Evolutionary conservation across 2,888 invertebrate genomes (phyloP).

Genomic region (Trissolcus brochymenae): DNA sequence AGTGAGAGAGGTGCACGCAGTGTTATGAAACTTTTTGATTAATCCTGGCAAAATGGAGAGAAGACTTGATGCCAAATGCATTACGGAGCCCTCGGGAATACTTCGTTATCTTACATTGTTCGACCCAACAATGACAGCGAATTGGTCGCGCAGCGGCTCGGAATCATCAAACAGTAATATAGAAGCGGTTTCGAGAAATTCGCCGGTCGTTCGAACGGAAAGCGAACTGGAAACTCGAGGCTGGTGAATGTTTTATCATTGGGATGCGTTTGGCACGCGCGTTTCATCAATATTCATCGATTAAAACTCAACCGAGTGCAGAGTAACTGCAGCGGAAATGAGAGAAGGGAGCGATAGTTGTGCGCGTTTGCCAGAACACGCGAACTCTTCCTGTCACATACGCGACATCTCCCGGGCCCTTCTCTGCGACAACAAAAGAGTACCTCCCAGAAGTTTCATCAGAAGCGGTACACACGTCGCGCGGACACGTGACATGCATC

Average conservation of each 20-base stretch:
- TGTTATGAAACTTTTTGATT: slow-evolving; percentile 58
- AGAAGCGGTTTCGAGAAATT: slow-evolving; percentile 20
- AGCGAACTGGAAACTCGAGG: slow-evolving; percentile 7
- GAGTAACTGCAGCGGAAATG: slow-evolving; percentile 28
- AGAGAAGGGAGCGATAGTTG: slow-evolving; percentile 10
- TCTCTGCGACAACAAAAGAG: slow-evolving; percentile 56
- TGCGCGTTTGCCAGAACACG: slow-evolving; percentile 47
- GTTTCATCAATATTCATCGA: slow-evolving; percentile 42
- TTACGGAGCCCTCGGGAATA: slow-evolving; percentile 30
- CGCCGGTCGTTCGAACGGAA: not conserved
- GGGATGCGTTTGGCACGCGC: slow-evolving; percentile 21
- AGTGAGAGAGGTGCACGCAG: slow-evolving; percentile 30
- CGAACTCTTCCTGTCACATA: slow-evolving; percentile 65
- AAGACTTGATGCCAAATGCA: slow-evolving; percentile 22
- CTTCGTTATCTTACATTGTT: slow-evolving; percentile 46
- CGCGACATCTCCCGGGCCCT: slow-evolving; percentile 56
- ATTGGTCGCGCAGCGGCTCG: slow-evolving; percentile 22
- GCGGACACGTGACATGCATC: slow-evolving; percentile 74
- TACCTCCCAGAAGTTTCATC: slow-evolving; percentile 68
- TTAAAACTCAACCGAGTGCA: slow-evolving; percentile 24
- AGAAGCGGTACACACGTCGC: slow-evolving; percentile 69
- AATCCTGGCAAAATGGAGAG: slow-evolving; percentile 17
- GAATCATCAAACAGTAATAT: slow-evolving; percentile 5
- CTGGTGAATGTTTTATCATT: slow-evolving; percentile 29
- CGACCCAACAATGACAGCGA: slow-evolving; percentile 32